phyloP scores from a whole-genome alignment of 2,797 vertebrate genomes.

The Acipenser oxyrinchus region DNA sequence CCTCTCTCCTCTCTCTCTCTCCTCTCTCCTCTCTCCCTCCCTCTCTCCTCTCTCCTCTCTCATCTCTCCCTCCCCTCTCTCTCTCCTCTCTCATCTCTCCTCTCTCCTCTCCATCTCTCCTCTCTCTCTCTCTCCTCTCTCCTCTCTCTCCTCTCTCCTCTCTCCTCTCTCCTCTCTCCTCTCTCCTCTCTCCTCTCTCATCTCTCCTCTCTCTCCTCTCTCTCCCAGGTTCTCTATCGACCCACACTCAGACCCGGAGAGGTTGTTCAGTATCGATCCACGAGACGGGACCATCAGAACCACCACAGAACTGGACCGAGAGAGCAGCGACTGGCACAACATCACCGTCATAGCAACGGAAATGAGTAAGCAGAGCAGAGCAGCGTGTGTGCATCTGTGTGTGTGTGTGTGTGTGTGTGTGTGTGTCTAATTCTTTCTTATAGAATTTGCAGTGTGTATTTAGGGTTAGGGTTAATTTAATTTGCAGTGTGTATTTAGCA shows the following conservation, averaged over 20 bases:
- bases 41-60: too few species aligned
- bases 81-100: background rate
- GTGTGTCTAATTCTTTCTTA: background rate
- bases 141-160: too few species aligned
- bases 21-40: too few species aligned
- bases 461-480: too few species aligned
- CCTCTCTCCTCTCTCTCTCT: too few species aligned
- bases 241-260: slow-evolving; percentile 76
- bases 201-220: slow-evolving; percentile 3
- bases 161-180: too few species aligned
- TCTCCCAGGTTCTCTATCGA: slow-evolving; percentile 75
- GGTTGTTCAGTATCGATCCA: slow-evolving; percentile 71
- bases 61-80: background rate
- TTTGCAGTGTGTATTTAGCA: too few species aligned
- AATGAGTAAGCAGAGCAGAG: slow-evolving; percentile 59
- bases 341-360: slow-evolving; percentile 79
- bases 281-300: slow-evolving; percentile 77
- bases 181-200: too few species aligned
- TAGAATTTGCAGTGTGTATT: too few species aligned
- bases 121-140: too few species aligned
- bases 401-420: slow-evolving; percentile 14
- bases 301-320: slow-evolving; percentile 71
- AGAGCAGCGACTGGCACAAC: slow-evolving; percentile 78
- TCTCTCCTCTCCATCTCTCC: too few species aligned
- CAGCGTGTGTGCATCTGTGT: slow-evolving; percentile 22